phyloP scores from a whole-genome alignment of 2,888 invertebrate genomes.

The Caenorhabditis panamensis region DNA sequence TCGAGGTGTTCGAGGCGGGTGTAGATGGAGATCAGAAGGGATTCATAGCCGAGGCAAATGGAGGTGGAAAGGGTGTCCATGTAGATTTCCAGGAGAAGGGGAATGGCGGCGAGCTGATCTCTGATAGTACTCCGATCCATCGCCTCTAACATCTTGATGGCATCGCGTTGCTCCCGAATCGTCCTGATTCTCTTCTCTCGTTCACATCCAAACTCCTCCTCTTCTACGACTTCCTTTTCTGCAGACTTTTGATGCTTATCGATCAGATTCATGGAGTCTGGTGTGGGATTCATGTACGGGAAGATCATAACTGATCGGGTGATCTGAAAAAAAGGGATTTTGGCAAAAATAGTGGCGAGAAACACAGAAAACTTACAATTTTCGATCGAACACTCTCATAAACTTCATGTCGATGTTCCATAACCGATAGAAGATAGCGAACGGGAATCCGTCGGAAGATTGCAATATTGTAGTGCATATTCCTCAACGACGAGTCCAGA shows the following conservation, averaged over 20 bases:
- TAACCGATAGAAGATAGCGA: slow-evolving; percentile 64
- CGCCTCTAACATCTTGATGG: slow-evolving; percentile 16
- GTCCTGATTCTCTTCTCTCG: background rate
- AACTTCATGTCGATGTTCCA: slow-evolving; percentile 55
- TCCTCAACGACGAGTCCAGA: slow-evolving; percentile 25
- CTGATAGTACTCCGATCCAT: slow-evolving; percentile 16
- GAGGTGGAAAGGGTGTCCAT: slow-evolving; percentile 16
- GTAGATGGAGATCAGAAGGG: slow-evolving; percentile 3
- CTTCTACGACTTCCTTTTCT: slow-evolving; percentile 7
- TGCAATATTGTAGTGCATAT: slow-evolving; percentile 39
- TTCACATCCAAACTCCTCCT: slow-evolving; percentile 6
- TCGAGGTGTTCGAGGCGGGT: slow-evolving; percentile 38
- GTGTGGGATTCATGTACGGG: slow-evolving; percentile 67
- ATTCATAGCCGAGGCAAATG: slow-evolving; percentile 14
- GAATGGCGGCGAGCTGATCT: slow-evolving; percentile 31
- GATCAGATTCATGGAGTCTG: slow-evolving; percentile 55
- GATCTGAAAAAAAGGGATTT: slow-evolving; percentile 30
- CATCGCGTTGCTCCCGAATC: slow-evolving; percentile 6
- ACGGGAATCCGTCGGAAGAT: slow-evolving; percentile 64
- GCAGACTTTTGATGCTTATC: slow-evolving; percentile 18
- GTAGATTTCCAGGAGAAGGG: slow-evolving; percentile 34
- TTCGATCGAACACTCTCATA: slow-evolving; percentile 38
- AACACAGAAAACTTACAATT: slow-evolving; percentile 45
- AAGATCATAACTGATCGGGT: slow-evolving; percentile 50
- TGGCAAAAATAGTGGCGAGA: background rate